Conservation (phyloP, 2,888 invertebrate species). For the Leptinotarsa tumamoca region DNA sequence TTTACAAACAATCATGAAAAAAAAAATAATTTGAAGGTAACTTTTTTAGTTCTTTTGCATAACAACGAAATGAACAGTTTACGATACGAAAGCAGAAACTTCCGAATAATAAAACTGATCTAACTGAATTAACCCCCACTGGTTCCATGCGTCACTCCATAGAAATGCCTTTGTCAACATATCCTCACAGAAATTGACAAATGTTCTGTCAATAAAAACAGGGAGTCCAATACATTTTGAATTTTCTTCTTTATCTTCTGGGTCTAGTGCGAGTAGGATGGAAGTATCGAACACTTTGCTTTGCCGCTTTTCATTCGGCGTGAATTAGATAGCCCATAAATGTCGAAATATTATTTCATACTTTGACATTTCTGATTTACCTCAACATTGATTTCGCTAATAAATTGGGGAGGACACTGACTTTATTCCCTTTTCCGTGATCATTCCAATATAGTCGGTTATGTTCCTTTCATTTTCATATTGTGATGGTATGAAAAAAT, state of each 20-base stretch:
- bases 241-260: slow-evolving; percentile 11
- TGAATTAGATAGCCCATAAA: slow-evolving; percentile 64
- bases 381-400: slow-evolving; percentile 64
- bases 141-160: slow-evolving; percentile 48
- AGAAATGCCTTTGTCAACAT: slow-evolving; percentile 57
- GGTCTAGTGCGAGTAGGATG: slow-evolving; percentile 16
- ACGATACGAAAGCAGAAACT: background rate
- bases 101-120: background rate
- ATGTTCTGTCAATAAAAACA: slow-evolving; percentile 54
- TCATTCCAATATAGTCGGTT: background rate
- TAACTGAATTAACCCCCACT: slow-evolving; percentile 2
- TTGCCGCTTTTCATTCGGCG: slow-evolving; percentile 51
- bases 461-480: too few species aligned
- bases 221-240: slow-evolving; percentile 20
- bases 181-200: slow-evolving; percentile 54
- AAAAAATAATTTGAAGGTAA: too few species aligned
- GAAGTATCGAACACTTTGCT: slow-evolving; percentile 23
- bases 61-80: background rate
- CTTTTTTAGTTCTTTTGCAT: background rate
- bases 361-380: slow-evolving; percentile 58
- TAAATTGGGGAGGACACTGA: slow-evolving; percentile 64
- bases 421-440: slow-evolving; percentile 50
- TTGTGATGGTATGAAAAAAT: too few species aligned
- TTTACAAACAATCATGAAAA: too few species aligned
- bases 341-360: slow-evolving; percentile 59